phyloP scores from a whole-genome alignment of 2,113 vertebrate species.

The Aspidoscelis tigris region DNA sequence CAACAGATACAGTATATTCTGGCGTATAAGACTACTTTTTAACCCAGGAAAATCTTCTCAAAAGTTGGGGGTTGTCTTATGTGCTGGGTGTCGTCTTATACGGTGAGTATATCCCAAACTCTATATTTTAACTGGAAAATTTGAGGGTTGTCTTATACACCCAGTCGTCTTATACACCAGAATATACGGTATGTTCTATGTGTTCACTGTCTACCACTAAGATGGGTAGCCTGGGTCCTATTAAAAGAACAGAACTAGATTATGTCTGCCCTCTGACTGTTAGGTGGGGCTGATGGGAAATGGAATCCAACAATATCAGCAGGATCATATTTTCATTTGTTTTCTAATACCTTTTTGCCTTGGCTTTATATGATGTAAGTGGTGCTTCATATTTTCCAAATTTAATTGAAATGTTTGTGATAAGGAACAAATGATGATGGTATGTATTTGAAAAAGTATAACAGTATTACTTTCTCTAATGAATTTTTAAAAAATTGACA shows the following conservation, averaged over 20 bases:
- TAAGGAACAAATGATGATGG: conserved; percentile 41
- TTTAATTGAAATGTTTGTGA: not conserved
- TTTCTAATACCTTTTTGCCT: not conserved
- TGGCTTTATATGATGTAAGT: not conserved
- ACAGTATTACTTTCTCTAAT: conserved; percentile 57
- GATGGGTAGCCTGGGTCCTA: no score
- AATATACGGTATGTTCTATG: not conserved
- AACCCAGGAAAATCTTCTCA: no score
- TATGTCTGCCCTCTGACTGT: not conserved
- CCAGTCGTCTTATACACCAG: no score
- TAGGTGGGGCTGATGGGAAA: not conserved
- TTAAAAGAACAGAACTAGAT: not conserved
- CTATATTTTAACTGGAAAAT: no score
- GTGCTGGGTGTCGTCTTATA: no score
- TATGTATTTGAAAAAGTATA: conserved; percentile 57
- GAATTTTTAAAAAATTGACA: conserved; percentile 56
- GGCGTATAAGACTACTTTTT: no score
- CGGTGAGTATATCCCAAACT: no score
- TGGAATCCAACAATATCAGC: not conserved
- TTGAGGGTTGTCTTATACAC: no score
- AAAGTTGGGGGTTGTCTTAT: no score
- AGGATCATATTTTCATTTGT: fast-evolving
- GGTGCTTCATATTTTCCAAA: not conserved
- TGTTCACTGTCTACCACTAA: not conserved
- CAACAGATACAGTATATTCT: not conserved